These are phyloP conservation scores for Rhagoletis zephyria DNA, from an alignment of 1,140 invertebrate genomes.

Conservation along the genomic window DNA sequence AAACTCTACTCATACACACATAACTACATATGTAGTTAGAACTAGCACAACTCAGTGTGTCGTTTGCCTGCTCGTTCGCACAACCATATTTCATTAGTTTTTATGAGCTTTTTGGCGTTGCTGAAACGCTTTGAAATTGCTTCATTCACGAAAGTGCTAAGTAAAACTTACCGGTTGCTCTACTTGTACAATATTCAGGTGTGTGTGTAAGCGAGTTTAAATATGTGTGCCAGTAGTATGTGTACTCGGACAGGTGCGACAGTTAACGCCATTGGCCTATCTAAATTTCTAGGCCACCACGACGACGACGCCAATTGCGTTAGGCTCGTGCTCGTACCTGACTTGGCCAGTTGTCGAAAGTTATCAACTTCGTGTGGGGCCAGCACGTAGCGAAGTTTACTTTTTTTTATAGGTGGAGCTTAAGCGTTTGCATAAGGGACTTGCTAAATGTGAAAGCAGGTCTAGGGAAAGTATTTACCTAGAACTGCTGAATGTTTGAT, in stretches of 20 bases:
- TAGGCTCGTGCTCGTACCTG: neutral
- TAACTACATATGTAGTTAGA: no score
- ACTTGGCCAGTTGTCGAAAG: neutral
- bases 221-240: neutral
- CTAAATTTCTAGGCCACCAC: slow-evolving; percentile 45
- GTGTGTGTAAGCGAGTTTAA: neutral
- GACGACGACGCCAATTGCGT: neutral
- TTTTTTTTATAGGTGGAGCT: neutral
- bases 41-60: neutral
- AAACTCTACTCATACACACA: neutral
- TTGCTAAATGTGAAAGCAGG: neutral
- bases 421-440: neutral
- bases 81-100: slow-evolving; percentile 48
- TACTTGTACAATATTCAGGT: neutral
- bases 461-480: no score
- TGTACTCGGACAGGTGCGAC: slow-evolving; percentile 16
- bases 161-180: slow-evolving; percentile 10
- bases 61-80: neutral
- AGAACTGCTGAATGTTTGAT: no score
- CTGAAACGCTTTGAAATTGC: slow-evolving; percentile 40
- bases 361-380: neutral
- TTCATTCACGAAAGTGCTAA: slow-evolving; percentile 49
- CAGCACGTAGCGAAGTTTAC: slow-evolving; percentile 1
- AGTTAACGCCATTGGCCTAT: slow-evolving; percentile 44
- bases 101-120: slow-evolving; percentile 42